phyloP scores from a whole-genome alignment of 2,113 vertebrate species.

The Globicephala melas region DNA sequence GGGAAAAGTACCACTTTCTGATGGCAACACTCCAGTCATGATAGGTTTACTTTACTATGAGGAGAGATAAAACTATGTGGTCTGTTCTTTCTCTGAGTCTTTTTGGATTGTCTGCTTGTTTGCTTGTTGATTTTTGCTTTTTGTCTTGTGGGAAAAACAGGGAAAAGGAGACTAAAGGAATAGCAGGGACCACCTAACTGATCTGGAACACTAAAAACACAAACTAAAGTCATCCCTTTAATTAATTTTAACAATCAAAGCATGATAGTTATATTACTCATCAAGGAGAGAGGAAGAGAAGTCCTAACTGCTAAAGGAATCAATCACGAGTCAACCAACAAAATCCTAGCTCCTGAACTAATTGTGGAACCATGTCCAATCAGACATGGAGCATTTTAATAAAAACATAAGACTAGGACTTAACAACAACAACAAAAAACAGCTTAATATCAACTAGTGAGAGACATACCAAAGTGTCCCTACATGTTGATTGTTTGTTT shows the following conservation, averaged over 20 bases:
- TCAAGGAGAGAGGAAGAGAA: neutral
- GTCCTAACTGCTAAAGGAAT: neutral
- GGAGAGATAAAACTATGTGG: neutral
- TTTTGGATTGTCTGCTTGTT: neutral
- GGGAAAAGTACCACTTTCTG: neutral
- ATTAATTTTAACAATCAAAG: neutral
- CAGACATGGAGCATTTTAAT: neutral
- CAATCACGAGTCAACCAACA: neutral
- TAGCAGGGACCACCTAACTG: neutral
- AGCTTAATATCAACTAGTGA: neutral
- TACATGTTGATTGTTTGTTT: neutral
- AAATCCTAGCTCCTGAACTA: neutral
- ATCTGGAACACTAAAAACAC: neutral
- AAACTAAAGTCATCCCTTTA: neutral
- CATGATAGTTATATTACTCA: neutral
- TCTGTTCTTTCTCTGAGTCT: neutral
- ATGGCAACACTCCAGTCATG: neutral
- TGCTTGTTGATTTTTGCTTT: neutral
- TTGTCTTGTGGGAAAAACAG: neutral
- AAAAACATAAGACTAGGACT: neutral
- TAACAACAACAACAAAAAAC: neutral
- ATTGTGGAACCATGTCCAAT: neutral
- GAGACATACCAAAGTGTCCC: neutral
- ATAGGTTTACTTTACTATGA: neutral
- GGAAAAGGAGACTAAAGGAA: constrained; percentile 4